Evolutionary conservation across 2,888 invertebrate species (phyloP), one percentile per base, ranked within the genome.

Genomic region (Ectemnius cavifrons): DNA sequence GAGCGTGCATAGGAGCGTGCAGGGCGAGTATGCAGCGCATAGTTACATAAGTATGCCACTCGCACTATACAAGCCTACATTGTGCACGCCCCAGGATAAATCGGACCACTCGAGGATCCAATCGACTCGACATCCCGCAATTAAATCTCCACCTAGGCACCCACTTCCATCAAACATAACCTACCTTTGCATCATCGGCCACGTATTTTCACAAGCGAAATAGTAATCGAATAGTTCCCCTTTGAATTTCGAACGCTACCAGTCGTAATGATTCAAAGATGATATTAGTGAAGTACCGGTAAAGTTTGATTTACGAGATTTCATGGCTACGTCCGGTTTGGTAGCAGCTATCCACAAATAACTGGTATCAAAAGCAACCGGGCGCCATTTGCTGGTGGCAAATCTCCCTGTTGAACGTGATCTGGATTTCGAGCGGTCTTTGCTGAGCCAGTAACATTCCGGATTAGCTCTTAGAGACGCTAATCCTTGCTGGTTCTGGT

Each of bases 1-100:
- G n/a, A 37, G 37, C 5, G n/a, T n/a, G n/a, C n/a, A 8, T 37
- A 0, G 8, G 37, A 37, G 72, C n/a, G n/a, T 63, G 74, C 68
- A 71, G 63, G 63, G 64, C 63, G 64, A 81, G 68, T 79, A 83
- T 81, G 80, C 74, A 58, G 64, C 45, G 77, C 80, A 86, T 85
- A 85, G 84, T 85, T 85, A 64, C 71, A 71, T 83, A 85, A 86
- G 85, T 86, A 86, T 84, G 78, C 77, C n/a, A 56, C 28, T 23
- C 59, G 67, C 60, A 37, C 37, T 37, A 27, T 20, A 57, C 59
- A 70, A 59, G 69, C 72, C 71, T 68, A 60, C 68, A 37, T 37
- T 37, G 37, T 37, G 67, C 67, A 71, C 58, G 58, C 63, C 59
- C 60, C 52, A 52, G 59, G 70, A 75, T 79, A 77, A 79, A 84